Base-by-base conservation (phyloP, 2,888 invertebrate genomes). In the Drosophila testacea region DNA sequence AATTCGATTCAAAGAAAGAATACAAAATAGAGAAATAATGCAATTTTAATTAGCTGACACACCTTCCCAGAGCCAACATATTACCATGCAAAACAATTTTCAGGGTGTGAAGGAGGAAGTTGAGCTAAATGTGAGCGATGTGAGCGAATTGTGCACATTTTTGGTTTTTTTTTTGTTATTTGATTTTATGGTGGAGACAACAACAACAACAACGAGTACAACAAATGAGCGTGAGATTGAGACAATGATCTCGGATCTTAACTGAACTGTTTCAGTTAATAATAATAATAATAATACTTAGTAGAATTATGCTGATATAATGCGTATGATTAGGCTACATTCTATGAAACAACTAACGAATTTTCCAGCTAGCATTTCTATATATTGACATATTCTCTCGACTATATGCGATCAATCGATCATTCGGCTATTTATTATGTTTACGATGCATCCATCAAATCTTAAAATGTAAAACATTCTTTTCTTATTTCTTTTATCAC, bases 331-430 rank as follows among this genome's bases (percentile, higher is more conserved):
- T 87, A 68, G 55, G 55, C 83, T 86, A 83, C 73, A 65, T 75
- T 77, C 76, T 84, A 83, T 86, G 78, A 83, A 84, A 88, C 89
- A 86, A 81, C 83, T 88, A 88, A 86, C 89, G 83, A 79, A 71
- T 75, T 56, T 69, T 69, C 60, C 57, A 68, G 75, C 83, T 88
- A 83, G 69, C 72, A 71, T 78, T 72, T 75, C 56, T 51, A 30
- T 59, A 66, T 82, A 83, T 88, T 83, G 88, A 82, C 85, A 82
- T 83, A 72, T 56, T 41, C 48, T 59, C 39, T 60, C 54, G 61
- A 69, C 68, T 73, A 56, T 47, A 48, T 59, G 46, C 34, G 39
- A 51, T 55, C 52, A 10, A 46, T 36, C 39, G 56, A 68, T 51
- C 32, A 51, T 51, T 55, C 28, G 60, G 65, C 70, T 62, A 72